Conservation (phyloP, 2,797 vertebrate genomes). For the Melanotaenia boesemani region DNA sequence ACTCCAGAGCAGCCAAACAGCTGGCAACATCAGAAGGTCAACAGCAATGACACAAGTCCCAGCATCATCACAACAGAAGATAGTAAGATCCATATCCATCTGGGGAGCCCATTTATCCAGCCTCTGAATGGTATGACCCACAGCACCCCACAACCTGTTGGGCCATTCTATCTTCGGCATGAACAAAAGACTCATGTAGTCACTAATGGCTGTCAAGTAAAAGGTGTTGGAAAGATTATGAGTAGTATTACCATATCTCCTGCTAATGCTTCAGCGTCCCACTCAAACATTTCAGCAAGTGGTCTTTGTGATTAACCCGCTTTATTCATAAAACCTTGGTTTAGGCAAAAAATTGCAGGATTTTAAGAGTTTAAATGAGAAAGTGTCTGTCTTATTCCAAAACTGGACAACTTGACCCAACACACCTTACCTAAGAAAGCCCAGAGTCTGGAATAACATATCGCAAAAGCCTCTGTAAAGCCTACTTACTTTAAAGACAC, state of each 20-base stretch:
- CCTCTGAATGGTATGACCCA: slow-evolving; percentile 77
- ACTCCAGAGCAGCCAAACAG: slow-evolving; percentile 89
- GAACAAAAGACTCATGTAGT: slow-evolving; percentile 91
- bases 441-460: background rate
- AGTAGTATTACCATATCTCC: slow-evolving; percentile 95
- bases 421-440: background rate
- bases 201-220: slow-evolving; percentile 87
- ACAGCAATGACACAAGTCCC: slow-evolving; percentile 84
- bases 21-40: slow-evolving; percentile 92
- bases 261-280: slow-evolving; percentile 65
- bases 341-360: background rate
- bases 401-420: slow-evolving; percentile 3
- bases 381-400: slow-evolving; percentile 2
- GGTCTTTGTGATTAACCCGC: slow-evolving; percentile 69
- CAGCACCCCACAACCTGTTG: slow-evolving; percentile 79
- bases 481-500: slow-evolving; percentile 7
- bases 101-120: slow-evolving; percentile 92
- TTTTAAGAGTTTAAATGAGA: background rate
- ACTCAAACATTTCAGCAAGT: slow-evolving; percentile 73
- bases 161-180: slow-evolving; percentile 86
- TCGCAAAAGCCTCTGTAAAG: background rate
- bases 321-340: background rate
- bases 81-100: slow-evolving; percentile 98
- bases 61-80: slow-evolving; percentile 96
- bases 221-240: slow-evolving; percentile 93